Conservation (phyloP, 1,140 invertebrate genomes). For the Scaptomyza hsui region DNA sequence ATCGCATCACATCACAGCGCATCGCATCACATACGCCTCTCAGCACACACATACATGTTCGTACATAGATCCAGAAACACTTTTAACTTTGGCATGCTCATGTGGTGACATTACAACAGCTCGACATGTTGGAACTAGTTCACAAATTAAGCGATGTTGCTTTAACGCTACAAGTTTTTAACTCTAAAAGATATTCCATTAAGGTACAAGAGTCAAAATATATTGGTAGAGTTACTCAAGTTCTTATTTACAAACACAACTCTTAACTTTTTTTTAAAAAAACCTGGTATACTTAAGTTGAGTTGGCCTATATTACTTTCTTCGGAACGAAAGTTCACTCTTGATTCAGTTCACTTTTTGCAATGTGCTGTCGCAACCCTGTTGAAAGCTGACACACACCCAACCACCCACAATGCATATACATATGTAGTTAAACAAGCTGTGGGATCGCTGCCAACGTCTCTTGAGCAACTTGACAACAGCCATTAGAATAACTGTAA, state of each 20-base stretch:
- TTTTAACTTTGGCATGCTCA: not conserved
- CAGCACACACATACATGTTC: slow-evolving; percentile 20
- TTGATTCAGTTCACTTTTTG: not conserved
- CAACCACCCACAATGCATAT: not conserved
- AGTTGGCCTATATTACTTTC: too few relatives aligned
- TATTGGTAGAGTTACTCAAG: too few relatives aligned
- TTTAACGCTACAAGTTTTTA: too few relatives aligned
- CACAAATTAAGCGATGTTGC: too few relatives aligned
- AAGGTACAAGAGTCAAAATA: too few relatives aligned
- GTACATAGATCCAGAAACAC: slow-evolving; percentile 4
- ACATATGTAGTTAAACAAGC: not conserved
- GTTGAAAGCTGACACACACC: slow-evolving; percentile 3
- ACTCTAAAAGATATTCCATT: too few relatives aligned
- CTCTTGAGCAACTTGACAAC: slow-evolving; percentile 2
- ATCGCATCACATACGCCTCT: slow-evolving; percentile 10
- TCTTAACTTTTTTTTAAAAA: too few relatives aligned
- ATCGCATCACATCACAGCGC: slow-evolving; percentile 22
- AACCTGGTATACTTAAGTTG: too few relatives aligned
- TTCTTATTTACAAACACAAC: too few relatives aligned
- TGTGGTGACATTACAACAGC: not conserved
- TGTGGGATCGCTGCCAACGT: not conserved
- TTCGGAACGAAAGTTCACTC: not conserved
- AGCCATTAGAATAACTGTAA: slow-evolving; percentile 60
- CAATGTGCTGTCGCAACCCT: slow-evolving; percentile 16
- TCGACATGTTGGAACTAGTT: not conserved